Percentiles rank a stretch among this genome's conserved stretches.
These are phyloP conservation scores for Endotricha flammealis DNA, from an alignment of 2,888 invertebrate genomes.

Conservation along the genomic window DNA sequence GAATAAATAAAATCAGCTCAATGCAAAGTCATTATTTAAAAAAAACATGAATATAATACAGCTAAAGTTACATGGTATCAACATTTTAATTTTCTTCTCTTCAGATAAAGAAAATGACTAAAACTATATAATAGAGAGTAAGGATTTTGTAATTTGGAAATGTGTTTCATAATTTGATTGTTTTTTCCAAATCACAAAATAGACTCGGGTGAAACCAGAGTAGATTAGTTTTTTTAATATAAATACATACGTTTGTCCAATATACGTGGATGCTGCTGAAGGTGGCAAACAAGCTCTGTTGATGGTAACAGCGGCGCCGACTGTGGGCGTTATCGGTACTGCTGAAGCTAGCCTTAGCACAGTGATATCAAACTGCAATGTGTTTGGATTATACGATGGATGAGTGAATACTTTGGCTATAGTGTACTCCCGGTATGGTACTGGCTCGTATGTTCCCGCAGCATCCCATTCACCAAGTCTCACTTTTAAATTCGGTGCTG, in stretches of 20 bases:
- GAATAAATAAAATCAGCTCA: no score
- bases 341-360: constrained; percentile 82
- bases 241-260: constrained; percentile 67
- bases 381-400: constrained; percentile 82
- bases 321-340: constrained; percentile 66
- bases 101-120: no score
- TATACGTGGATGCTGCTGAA: constrained; percentile 43
- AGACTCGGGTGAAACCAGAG: no score
- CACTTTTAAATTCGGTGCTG: constrained; percentile 79
- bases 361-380: constrained; percentile 89
- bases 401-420: constrained; percentile 79
- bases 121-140: no score
- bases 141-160: no score
- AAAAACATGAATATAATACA: no score
- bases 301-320: constrained; percentile 75
- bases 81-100: no score
- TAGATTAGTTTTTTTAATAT: neutral
- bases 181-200: no score
- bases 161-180: no score
- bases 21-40: no score
- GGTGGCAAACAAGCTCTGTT: constrained; percentile 81
- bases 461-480: constrained; percentile 89
- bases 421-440: constrained; percentile 80
- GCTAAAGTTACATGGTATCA: no score
- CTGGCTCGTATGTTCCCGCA: constrained; percentile 79